Evolutionary conservation across 2,888 invertebrate genomes (phyloP), one percentile per base, ranked within the genome.

Genomic region (Syrphus vitripennis): DNA sequence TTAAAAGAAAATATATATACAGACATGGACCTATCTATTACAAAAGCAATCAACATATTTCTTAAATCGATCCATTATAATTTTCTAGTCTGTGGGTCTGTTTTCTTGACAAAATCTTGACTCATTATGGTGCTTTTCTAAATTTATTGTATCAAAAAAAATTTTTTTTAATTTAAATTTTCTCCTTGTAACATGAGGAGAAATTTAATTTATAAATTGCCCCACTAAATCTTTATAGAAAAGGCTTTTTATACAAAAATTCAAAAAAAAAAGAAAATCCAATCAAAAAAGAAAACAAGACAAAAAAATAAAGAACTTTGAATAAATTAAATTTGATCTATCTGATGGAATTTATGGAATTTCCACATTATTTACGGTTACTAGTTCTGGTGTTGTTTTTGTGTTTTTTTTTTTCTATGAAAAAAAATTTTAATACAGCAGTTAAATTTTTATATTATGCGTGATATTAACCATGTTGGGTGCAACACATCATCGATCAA

Each of bases 311-410:
- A n/a, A n/a, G 84, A 84, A 77, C 84, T 76, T 81, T 81, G 81
- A 84, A 84, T 84, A 84, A 81, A 84, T 84, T 81, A 61, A 34
- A 61, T 67, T 81, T 81, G 72, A 77, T 76, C 67, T 77, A 84
- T 80, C 80, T 71, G 69, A 70, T 81, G 76, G 76, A 81, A 84
- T 84, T 84, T 31, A 77, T 61, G 81, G 84, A 81, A 84, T 50
- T 81, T 76, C 81, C 71, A 80, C 65, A 70, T 61, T 61, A 76
- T 76, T 65, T 71, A 57, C 67, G n/a, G 67, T 50, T 67, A 67
- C 19, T n/a, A 24, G 14, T 50, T 50, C 26, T 14, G 50, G 14
- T 48, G 10, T 34, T 14, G 2, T 45, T 45, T 19, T 63, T 42
- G 1, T 24, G 26, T 12, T 14, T 26, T n/a, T 21, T 50, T 34